Evolutionary conservation across 1,140 invertebrate genomes (phyloP).

Genomic region (Drosophila nannoptera): DNA sequence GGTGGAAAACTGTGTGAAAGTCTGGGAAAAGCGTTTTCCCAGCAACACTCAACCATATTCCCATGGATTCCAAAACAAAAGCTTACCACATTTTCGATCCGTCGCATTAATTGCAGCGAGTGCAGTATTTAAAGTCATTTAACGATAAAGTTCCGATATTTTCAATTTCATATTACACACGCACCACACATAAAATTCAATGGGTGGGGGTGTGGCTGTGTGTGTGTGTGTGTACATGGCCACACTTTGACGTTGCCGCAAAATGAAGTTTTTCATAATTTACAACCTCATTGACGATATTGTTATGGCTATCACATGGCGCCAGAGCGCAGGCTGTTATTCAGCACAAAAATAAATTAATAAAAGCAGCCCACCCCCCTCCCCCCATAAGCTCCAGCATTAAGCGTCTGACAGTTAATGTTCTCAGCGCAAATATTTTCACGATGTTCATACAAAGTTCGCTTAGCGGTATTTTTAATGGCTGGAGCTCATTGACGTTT

Average conservation of each 20-base stretch:
- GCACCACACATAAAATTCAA: neutral
- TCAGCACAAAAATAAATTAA: slow-evolving; percentile 47
- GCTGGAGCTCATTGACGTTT: slow-evolving; percentile 26
- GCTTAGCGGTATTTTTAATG: slow-evolving; percentile 6
- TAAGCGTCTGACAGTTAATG: slow-evolving; percentile 40
- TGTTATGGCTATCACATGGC: slow-evolving; percentile 40
- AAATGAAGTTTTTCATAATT: slow-evolving; percentile 31
- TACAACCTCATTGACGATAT: slow-evolving; percentile 31
- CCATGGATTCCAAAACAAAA: neutral
- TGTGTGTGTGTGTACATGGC: neutral
- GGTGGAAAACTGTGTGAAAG: slow-evolving; percentile 1
- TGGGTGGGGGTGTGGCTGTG: neutral
- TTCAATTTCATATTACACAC: neutral
- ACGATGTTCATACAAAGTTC: slow-evolving; percentile 29
- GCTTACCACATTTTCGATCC: slow-evolving; percentile 7
- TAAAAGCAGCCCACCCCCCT: slow-evolving; percentile 9
- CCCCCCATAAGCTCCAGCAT: slow-evolving; percentile 7
- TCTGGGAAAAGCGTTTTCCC: slow-evolving; percentile 4
- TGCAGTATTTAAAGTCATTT: neutral
- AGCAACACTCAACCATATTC: slow-evolving; percentile 14
- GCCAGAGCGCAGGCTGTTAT: slow-evolving; percentile 27
- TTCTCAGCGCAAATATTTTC: slow-evolving; percentile 40
- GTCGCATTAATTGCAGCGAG: slow-evolving; percentile 18
- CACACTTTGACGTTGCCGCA: slow-evolving; percentile 13
- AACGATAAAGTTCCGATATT: no score